Evolutionary conservation across 2,797 vertebrate species (phyloP).

Genomic region (Pangasius sanitwongsei): DNA sequence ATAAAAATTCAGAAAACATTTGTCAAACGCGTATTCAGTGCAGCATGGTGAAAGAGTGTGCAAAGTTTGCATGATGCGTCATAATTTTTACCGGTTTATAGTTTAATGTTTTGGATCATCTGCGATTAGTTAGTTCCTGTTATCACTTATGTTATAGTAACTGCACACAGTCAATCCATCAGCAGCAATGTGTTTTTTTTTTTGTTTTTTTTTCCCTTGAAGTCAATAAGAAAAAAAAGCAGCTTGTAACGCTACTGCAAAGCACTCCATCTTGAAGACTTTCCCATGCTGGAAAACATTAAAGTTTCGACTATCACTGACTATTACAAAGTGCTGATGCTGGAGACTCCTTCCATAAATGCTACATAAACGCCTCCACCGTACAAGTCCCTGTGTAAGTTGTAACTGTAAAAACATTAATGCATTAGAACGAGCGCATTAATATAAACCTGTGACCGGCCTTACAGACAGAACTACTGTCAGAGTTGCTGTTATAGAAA

Average conservation of each 20-base stretch:
- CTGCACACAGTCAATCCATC: background rate
- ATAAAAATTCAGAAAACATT: background rate
- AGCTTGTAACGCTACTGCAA: background rate
- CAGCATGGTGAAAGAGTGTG: background rate
- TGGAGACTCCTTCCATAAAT: background rate
- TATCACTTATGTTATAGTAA: background rate
- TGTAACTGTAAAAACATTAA: background rate
- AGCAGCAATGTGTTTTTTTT: background rate
- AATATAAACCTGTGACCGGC: background rate
- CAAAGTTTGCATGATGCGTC: background rate
- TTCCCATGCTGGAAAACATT: background rate
- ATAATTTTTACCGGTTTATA: background rate
- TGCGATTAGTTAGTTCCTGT: background rate
- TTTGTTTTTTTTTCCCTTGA: background rate
- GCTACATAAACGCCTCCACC: background rate
- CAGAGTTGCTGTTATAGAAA: background rate
- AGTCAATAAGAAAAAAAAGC: background rate
- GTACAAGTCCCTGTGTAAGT: background rate
- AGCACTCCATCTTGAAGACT: background rate
- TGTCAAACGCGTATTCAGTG: background rate
- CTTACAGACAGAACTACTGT: background rate
- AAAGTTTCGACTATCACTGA: too few relatives aligned
- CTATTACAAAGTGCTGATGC: background rate
- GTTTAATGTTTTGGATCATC: background rate
- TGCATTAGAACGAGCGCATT: background rate